phyloP scores from a whole-genome alignment of 2,113 vertebrate genomes.

The Girardinichthys multiradiatus region DNA sequence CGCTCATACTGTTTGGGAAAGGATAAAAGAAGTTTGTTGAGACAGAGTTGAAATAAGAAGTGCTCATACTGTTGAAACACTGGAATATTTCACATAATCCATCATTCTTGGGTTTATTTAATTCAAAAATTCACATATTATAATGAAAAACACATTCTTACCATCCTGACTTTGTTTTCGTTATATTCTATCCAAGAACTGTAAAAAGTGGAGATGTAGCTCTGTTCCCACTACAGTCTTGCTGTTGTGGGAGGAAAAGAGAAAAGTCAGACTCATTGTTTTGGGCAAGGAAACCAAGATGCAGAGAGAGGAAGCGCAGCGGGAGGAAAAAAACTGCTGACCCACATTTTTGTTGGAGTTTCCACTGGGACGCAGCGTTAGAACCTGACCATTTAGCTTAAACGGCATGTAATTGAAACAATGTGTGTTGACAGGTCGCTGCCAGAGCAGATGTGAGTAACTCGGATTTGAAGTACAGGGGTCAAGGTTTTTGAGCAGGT shows the following conservation, averaged over 20 bases:
- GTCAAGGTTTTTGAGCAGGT: conserved; percentile 34
- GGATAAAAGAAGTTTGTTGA: not conserved
- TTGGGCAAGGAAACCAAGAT: conserved; percentile 64
- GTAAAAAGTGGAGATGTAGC: conserved; percentile 57
- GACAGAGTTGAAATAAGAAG: not conserved
- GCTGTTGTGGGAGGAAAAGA: conserved; percentile 21
- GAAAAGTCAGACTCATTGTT: conserved; percentile 69
- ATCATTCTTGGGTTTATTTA: not conserved
- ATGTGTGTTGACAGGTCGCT: conserved; percentile 66
- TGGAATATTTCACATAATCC: not conserved
- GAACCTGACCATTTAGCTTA: conserved; percentile 57
- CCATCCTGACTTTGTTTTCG: conserved; percentile 36
- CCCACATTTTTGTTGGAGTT: conserved; percentile 63
- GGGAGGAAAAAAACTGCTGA: conserved; percentile 44
- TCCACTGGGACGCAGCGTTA: conserved; percentile 61
- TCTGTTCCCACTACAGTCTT: conserved; percentile 35
- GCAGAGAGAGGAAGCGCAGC: conserved; percentile 48
- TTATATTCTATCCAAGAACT: conserved; percentile 49
- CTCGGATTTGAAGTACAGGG: conserved; percentile 48
- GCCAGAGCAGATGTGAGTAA: conserved; percentile 66
- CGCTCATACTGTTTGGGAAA: not conserved
- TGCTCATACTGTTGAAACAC: not conserved
- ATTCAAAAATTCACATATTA: not conserved
- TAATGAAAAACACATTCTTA: conserved; percentile 15
- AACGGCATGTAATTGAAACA: conserved; percentile 66